phyloP scores from a whole-genome alignment of 1,140 invertebrate genomes.

The Prorops nasuta region DNA sequence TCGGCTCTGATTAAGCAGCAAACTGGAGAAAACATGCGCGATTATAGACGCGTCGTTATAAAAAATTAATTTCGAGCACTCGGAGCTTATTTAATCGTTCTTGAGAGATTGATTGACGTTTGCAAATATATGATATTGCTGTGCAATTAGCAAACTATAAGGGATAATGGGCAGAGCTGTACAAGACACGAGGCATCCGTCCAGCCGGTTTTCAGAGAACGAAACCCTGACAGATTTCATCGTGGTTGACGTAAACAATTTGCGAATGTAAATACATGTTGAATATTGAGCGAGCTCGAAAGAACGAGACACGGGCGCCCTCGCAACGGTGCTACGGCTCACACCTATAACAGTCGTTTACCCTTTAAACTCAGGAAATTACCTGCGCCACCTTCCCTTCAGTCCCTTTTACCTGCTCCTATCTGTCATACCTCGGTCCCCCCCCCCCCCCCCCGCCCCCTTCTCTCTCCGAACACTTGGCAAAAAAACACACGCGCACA shows the following conservation, averaged over 20 bases:
- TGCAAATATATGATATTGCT: too few species aligned
- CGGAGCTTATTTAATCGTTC: too few species aligned
- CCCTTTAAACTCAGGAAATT: slow-evolving; percentile 47
- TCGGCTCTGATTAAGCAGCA: too few species aligned
- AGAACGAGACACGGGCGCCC: slow-evolving; percentile 34
- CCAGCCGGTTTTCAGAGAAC: slow-evolving; percentile 18
- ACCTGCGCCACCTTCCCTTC: slow-evolving; percentile 18
- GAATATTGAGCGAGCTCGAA: slow-evolving; percentile 44
- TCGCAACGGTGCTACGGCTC: slow-evolving; percentile 32
- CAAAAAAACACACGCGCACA: too few species aligned
- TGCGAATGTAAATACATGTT: slow-evolving; percentile 55
- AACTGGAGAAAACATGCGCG: too few species aligned
- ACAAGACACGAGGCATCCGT: too few species aligned
- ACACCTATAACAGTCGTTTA: slow-evolving; percentile 45
- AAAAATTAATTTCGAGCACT: too few species aligned
- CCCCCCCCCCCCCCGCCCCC: slow-evolving; percentile 10
- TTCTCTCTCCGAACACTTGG: too few species aligned
- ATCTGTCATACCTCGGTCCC: slow-evolving; percentile 20
- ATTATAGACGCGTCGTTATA: too few species aligned
- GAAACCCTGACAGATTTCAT: slow-evolving; percentile 53
- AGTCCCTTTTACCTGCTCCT: slow-evolving; percentile 18
- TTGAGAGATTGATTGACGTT: too few species aligned
- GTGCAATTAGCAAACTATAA: too few species aligned
- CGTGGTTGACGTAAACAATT: slow-evolving; percentile 55
- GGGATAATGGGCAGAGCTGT: too few species aligned